Percentiles rank a stretch among this genome's conserved stretches.
Evolutionary conservation across 2,113 vertebrate species (phyloP).

Genomic region (Morone chrysops): DNA sequence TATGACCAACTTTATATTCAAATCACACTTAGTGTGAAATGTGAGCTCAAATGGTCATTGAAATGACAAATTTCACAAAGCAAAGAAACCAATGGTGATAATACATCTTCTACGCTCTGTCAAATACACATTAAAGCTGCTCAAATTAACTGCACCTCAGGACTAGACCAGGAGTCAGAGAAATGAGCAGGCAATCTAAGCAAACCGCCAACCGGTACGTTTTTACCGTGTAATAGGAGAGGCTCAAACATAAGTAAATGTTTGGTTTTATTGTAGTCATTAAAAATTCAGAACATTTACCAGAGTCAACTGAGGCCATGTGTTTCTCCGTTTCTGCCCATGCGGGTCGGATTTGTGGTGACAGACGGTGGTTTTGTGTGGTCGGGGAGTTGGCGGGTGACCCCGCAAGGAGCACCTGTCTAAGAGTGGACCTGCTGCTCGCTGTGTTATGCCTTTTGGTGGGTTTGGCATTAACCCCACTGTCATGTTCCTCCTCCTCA

Average conservation of each 20-base stretch:
- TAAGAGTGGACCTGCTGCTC: conserved; percentile 65
- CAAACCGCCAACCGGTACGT: conserved; percentile 20
- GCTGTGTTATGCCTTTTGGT: conserved; percentile 58
- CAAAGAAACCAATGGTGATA: conserved; percentile 67
- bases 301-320: conserved; percentile 54
- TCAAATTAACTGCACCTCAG: conserved; percentile 61
- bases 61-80: conserved; percentile 73
- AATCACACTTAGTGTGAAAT: conserved; percentile 65
- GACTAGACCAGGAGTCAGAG: conserved; percentile 44
- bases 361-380: conserved; percentile 72
- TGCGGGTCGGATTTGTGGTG: conserved; percentile 48
- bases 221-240: conserved; percentile 34
- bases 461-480: conserved; percentile 73
- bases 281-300: conserved; percentile 59
- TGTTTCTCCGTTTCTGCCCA: conserved; percentile 40
- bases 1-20: conserved; percentile 71
- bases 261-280: conserved; percentile 52
- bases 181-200: conserved; percentile 45
- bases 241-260: conserved; percentile 44
- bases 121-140: conserved; percentile 68
- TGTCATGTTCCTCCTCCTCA: conserved; percentile 57
- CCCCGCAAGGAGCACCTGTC: conserved; percentile 74
- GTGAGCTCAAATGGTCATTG: conserved; percentile 62
- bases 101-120: conserved; percentile 74
- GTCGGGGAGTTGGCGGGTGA: conserved; percentile 64